Conservation (phyloP, 2,888 invertebrate genomes). For the Acrocyrtus sp. region DNA sequence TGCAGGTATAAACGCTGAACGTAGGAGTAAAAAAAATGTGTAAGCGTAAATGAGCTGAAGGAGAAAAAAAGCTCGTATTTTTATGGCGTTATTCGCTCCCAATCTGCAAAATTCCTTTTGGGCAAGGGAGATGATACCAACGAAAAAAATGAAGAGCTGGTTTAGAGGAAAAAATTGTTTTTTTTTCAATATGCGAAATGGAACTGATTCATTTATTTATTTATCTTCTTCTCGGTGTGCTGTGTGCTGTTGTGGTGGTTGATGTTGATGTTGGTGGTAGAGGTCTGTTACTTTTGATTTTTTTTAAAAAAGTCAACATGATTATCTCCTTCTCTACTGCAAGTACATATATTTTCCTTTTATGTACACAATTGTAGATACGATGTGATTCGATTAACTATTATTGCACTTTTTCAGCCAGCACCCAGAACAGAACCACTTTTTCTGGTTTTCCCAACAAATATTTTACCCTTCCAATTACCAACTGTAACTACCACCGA, state of each 20-base stretch:
- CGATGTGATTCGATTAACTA: slow-evolving; percentile 22
- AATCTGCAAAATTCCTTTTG: slow-evolving; percentile 6
- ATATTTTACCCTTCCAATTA: slow-evolving; percentile 7
- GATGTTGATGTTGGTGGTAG: no score
- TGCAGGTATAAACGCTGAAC: slow-evolving; percentile 8
- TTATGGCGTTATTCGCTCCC: slow-evolving; percentile 5
- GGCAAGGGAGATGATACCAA: no score
- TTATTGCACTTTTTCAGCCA: slow-evolving; percentile 34
- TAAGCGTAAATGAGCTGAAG: neutral
- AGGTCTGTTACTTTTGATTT: neutral
- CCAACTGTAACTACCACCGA: neutral
- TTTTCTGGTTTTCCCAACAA: slow-evolving; percentile 41
- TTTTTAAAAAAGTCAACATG: neutral
- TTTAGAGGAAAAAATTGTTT: no score
- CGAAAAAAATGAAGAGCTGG: no score
- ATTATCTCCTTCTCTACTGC: neutral
- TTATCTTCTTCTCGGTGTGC: neutral
- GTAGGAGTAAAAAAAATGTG: slow-evolving; percentile 27
- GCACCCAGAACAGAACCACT: slow-evolving; percentile 32
- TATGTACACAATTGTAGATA: no score
- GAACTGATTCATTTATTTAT: slow-evolving; percentile 7
- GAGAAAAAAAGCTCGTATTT: neutral
- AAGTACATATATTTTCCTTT: slow-evolving; percentile 14
- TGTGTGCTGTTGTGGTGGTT: no score
- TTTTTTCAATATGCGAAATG: no score